phyloP scores from a whole-genome alignment of 92 coral and sea anemone genomes.

The Heliopora coerulea region DNA sequence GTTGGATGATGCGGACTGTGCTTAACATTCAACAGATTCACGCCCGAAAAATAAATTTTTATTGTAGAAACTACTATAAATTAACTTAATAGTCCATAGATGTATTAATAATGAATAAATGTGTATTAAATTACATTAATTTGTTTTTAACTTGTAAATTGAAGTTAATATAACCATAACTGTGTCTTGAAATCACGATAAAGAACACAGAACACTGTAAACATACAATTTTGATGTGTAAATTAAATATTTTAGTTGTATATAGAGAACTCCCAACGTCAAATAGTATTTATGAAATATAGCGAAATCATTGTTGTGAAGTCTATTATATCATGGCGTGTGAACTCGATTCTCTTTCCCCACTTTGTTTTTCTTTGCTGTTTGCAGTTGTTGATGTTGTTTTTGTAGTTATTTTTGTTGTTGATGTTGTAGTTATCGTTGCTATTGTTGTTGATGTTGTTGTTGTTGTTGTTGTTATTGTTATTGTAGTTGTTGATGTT shows the following conservation, averaged over 20 bases:
- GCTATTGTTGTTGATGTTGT: not conserved
- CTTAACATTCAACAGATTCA: no score
- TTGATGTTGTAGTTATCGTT: not conserved
- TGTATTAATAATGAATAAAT: not conserved
- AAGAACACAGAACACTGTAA: not conserved
- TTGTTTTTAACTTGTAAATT: not conserved
- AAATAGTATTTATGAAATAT: constrained; percentile 28
- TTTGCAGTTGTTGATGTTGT: not conserved
- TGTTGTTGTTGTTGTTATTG: not conserved
- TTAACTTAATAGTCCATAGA: not conserved
- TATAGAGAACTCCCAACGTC: not conserved
- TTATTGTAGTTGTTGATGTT: not conserved
- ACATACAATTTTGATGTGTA: not conserved
- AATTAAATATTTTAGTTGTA: constrained; percentile 1
- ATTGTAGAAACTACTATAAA: no score
- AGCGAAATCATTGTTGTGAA: no score
- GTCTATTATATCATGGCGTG: not conserved
- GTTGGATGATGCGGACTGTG: no score
- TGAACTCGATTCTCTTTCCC: not conserved
- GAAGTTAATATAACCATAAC: constrained; percentile 8
- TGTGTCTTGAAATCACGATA: not conserved
- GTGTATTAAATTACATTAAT: not conserved
- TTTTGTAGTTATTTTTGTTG: not conserved
- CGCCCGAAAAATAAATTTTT: no score
- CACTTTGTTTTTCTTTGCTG: not conserved